These are phyloP conservation scores for Choloepus hoffmanni DNA, from an alignment of 2,113 vertebrate species.

Conservation along the genomic window DNA sequence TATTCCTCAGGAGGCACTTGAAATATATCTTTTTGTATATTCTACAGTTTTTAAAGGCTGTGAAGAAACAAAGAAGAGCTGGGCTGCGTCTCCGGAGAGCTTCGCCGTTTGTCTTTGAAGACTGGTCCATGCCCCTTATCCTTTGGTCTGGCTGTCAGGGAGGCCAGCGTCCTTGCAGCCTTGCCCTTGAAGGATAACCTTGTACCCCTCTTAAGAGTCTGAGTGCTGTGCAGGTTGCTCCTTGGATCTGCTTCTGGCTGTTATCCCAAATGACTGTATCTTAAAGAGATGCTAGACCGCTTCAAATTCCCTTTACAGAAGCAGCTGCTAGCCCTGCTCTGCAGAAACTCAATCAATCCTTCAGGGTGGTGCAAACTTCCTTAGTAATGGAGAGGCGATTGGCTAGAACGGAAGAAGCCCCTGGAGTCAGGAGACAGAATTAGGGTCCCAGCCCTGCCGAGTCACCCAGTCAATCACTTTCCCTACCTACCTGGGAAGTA, in stretches of 20 bases:
- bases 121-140: background rate
- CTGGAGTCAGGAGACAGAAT: background rate
- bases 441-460: background rate
- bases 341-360: background rate
- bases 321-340: background rate
- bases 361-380: background rate
- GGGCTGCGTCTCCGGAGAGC: background rate
- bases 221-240: background rate
- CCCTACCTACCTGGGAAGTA: background rate
- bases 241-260: background rate
- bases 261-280: background rate
- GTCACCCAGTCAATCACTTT: background rate
- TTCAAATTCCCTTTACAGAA: background rate
- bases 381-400: background rate
- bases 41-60: background rate
- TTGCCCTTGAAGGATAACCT: background rate
- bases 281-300: background rate
- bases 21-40: background rate
- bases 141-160: background rate
- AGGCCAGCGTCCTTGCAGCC: background rate
- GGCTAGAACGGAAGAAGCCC: background rate
- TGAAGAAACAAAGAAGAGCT: background rate
- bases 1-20: conserved; percentile 4
- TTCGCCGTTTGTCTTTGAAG: background rate
- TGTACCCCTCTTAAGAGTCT: background rate